Base-by-base conservation (phyloP, 2,888 invertebrate genomes). In the Caenorhabditis sp. region DNA sequence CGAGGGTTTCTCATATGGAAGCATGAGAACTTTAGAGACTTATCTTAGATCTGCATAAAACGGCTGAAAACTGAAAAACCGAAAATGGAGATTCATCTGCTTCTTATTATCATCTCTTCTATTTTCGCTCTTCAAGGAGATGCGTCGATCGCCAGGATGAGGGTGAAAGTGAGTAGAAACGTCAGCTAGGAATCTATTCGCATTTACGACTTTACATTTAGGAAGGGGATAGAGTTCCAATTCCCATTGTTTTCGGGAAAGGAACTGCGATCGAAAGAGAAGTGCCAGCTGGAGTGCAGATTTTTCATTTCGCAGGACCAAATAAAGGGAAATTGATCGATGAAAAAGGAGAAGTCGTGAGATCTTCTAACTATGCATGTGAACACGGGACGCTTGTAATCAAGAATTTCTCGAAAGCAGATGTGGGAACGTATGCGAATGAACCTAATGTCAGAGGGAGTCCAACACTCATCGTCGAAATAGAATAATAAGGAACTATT, bases 391-490 rank as follows among this genome's bases (percentile, higher is more conserved):
- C 26, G 0, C 22, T 64, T 12, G 19, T 64, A 26, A 64, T 64
- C 63, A 64, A 64, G 26, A 64, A 64, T 8, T 64, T 64, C 16
- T 44, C 63, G 26, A 44, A 44, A 24, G 63, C 41, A 12, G 63
- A 64, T 31, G 63, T 22, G 19, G 51, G 51, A 22, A 22, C 51
- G 19, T 51, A 51, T 24, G 22, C 10, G 1, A 8, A 19, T 10
- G 51, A 51, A 12, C 51, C 51, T 1, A 51, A 51, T 10, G 51
- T 51, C 14, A 1, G 38, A n/a, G n/a, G n/a, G n/a, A 16, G 47
- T n/a, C 14, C 47, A 47, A 47, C 5, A 14, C 10, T 47, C 47
- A 14, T 47, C 16, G n/a, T 47, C 16, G 0, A 2, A 47, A 47
- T 47, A 6, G 10, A 47, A 47, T 47, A 47, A 47, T 47, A 14